phyloP scores from a whole-genome alignment of 2,797 vertebrate genomes.

The Lutjanus campechanus region DNA sequence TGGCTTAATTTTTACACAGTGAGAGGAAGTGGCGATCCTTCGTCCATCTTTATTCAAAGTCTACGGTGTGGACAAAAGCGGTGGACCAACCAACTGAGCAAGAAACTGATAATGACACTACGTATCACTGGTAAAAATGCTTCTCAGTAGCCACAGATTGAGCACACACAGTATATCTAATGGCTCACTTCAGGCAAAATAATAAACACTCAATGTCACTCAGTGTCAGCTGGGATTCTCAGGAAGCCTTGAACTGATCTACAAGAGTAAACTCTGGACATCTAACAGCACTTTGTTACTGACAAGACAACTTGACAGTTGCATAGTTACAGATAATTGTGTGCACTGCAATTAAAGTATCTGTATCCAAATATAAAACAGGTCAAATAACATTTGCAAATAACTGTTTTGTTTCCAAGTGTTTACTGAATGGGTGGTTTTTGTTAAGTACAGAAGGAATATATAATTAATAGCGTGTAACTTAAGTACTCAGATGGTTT shows the following conservation, averaged over 20 bases:
- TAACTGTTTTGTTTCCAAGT: slow-evolving; percentile 13
- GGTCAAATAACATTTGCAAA: neutral
- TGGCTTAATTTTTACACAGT: too few species aligned
- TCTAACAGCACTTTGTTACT: neutral
- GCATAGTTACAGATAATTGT: neutral
- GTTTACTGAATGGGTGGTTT: slow-evolving; percentile 38
- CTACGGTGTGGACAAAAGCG: neutral
- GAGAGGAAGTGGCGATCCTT: too few species aligned
- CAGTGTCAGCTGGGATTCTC: neutral
- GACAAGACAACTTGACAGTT: neutral
- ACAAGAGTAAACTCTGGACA: neutral
- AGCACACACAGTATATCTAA: neutral
- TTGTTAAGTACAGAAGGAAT: neutral
- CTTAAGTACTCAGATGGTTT: neutral
- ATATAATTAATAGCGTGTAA: neutral
- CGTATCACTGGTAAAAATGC: neutral
- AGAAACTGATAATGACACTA: neutral
- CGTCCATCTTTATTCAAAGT: too few species aligned
- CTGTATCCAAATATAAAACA: slow-evolving; percentile 1
- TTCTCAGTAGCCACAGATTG: neutral
- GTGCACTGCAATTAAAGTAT: neutral
- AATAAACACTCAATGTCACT: too few species aligned
- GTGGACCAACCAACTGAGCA: neutral
- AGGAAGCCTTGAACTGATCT: neutral
- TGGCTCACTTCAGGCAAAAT: neutral